Conservation (phyloP, 2,888 invertebrate species). For the Leptinotarsa haldemani region DNA sequence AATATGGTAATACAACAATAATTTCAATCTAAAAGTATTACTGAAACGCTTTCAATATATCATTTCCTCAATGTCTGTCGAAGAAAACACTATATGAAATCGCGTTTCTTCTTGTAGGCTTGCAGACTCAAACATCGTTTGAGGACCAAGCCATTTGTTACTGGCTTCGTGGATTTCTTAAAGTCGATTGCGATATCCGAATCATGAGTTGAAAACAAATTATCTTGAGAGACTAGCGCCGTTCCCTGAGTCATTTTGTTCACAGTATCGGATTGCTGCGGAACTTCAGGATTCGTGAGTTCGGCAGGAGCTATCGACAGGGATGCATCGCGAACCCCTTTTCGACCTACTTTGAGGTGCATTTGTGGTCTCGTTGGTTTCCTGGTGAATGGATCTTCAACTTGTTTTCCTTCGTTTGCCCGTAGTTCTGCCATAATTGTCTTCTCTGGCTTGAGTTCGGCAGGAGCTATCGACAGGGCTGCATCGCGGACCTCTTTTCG, state of each 20-base stretch:
- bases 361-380: too few relatives aligned
- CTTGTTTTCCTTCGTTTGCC: too few relatives aligned
- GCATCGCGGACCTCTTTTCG: too few relatives aligned
- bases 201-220: conserved; percentile 79
- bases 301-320: conserved; percentile 62
- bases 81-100: conserved; percentile 74
- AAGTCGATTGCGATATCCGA: conserved; percentile 96
- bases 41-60: too few relatives aligned
- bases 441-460: too few relatives aligned
- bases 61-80: neutral
- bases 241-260: conserved; percentile 52
- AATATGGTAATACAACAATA: too few relatives aligned
- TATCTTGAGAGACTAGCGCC: conserved; percentile 67
- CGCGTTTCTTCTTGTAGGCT: conserved; percentile 93
- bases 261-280: too few relatives aligned
- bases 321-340: conserved; percentile 57
- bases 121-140: conserved; percentile 88
- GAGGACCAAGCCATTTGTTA: conserved; percentile 77
- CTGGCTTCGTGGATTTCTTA: conserved; percentile 83
- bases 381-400: too few relatives aligned
- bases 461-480: too few relatives aligned
- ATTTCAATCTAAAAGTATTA: too few relatives aligned
- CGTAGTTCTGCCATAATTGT: too few relatives aligned
- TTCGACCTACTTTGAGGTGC: conserved; percentile 76
- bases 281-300: too few relatives aligned